A percentile compares a stretch with the other conserved stretches of the same genome.
Conservation (phyloP, 2,888 invertebrate species). For the Saturnia pavonia region DNA sequence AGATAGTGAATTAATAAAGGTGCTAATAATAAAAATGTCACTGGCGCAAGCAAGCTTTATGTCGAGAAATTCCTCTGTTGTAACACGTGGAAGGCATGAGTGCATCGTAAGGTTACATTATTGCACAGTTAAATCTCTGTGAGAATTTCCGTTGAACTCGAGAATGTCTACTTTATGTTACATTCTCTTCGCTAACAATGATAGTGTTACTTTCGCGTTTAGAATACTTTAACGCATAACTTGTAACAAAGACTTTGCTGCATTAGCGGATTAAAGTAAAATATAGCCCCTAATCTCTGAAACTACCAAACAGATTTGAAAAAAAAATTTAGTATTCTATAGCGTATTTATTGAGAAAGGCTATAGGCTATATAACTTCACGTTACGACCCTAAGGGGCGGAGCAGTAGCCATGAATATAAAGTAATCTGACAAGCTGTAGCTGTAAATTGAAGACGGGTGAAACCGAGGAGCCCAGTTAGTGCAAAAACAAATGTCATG, state of each 20-base stretch:
- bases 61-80: background rate
- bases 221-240: background rate
- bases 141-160: constrained; percentile 2
- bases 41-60: background rate
- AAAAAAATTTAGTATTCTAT: too few species aligned
- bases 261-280: background rate
- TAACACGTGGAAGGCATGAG: background rate
- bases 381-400: too few species aligned
- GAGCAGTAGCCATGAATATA: too few species aligned
- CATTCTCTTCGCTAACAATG: background rate
- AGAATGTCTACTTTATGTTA: background rate
- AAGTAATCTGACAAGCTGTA: too few species aligned
- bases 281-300: too few species aligned
- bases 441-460: too few species aligned
- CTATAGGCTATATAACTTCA: too few species aligned
- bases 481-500: too few species aligned
- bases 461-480: too few species aligned
- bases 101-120: constrained; percentile 7
- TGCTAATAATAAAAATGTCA: background rate
- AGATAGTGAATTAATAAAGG: too few species aligned
- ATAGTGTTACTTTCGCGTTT: background rate
- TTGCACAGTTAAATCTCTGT: constrained; percentile 2
- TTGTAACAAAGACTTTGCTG: background rate
- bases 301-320: too few species aligned
- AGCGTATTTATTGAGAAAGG: too few species aligned